Conservation (phyloP, 2,113 vertebrate genomes). For the Pluvianellus socialis region DNA sequence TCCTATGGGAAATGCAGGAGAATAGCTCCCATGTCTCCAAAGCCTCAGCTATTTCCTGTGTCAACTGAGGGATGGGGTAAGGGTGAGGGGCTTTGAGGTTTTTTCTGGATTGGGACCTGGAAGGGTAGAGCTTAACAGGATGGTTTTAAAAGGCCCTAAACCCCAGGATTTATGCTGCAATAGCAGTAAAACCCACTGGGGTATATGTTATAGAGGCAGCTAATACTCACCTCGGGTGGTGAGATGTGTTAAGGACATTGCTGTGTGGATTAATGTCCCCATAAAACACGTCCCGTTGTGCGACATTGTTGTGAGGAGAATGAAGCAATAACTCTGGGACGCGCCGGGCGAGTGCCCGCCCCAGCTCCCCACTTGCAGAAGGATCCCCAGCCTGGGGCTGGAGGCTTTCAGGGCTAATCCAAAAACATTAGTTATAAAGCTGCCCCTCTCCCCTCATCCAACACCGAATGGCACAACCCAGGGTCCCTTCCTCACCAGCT, state of each 20-base stretch:
- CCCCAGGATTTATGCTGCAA: background rate
- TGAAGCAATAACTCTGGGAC: constrained; percentile 29
- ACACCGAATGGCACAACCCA: background rate
- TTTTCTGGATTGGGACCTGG: background rate
- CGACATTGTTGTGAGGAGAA: constrained; percentile 47
- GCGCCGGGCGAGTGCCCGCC: background rate
- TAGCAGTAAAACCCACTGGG: constrained; percentile 7
- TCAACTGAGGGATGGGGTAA: background rate
- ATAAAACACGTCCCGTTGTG: constrained; percentile 37
- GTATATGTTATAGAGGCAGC: constrained; percentile 13
- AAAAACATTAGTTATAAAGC: constrained; percentile 14
- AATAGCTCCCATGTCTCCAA: background rate
- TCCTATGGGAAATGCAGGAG: background rate
- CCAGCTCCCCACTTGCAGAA: background rate
- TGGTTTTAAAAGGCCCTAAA: constrained; percentile 26
- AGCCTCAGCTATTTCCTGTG: background rate
- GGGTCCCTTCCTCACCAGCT: accelerated
- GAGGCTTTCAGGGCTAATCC: background rate
- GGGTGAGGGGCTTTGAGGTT: background rate
- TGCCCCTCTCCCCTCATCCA: background rate
- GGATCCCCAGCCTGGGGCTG: background rate
- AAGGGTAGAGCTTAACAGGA: background rate
- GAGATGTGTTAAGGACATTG: background rate
- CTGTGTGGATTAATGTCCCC: constrained; percentile 28
- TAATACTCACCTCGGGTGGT: constrained; percentile 28